These are phyloP conservation scores for Parelbella ahira DNA, from an alignment of 2,888 invertebrate species.

Conservation along the genomic window DNA sequence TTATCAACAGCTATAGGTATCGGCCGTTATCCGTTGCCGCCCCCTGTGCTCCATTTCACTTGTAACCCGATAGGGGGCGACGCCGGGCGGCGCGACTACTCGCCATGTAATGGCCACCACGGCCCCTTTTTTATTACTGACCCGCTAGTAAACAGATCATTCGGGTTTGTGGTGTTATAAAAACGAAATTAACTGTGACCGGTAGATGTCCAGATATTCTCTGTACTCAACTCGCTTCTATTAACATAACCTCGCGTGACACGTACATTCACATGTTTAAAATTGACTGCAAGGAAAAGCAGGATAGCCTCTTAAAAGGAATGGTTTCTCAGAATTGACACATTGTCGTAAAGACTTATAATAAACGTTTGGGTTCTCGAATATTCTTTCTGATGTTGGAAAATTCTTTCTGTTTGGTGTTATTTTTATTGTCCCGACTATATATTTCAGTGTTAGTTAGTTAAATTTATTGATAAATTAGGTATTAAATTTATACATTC, in stretches of 20 bases:
- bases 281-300: slow-evolving; percentile 45
- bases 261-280: slow-evolving; percentile 55
- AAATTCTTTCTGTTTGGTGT: too few species aligned
- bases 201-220: slow-evolving; percentile 71
- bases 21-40: slow-evolving; percentile 76
- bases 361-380: too few species aligned
- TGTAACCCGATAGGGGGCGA: slow-evolving; percentile 80
- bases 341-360: too few species aligned
- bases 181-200: slow-evolving; percentile 77
- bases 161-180: slow-evolving; percentile 81
- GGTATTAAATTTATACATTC: too few species aligned
- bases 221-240: slow-evolving; percentile 52
- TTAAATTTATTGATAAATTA: too few species aligned
- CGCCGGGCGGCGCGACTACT: slow-evolving; percentile 61
- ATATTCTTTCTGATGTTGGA: too few species aligned
- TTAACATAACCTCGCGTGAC: slow-evolving; percentile 64
- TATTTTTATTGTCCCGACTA: too few species aligned
- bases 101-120: slow-evolving; percentile 72
- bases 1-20: slow-evolving; percentile 61
- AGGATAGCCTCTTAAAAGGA: too few species aligned
- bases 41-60: slow-evolving; percentile 75
- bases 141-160: slow-evolving; percentile 81
- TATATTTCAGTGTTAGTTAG: too few species aligned
- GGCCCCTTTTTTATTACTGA: slow-evolving; percentile 79
- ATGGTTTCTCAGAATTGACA: too few species aligned